A percentile compares a stretch with the other conserved stretches of the same genome.
Conservation (phyloP, 2,113 vertebrate species). For the Ornithorhynchus anatinus region DNA sequence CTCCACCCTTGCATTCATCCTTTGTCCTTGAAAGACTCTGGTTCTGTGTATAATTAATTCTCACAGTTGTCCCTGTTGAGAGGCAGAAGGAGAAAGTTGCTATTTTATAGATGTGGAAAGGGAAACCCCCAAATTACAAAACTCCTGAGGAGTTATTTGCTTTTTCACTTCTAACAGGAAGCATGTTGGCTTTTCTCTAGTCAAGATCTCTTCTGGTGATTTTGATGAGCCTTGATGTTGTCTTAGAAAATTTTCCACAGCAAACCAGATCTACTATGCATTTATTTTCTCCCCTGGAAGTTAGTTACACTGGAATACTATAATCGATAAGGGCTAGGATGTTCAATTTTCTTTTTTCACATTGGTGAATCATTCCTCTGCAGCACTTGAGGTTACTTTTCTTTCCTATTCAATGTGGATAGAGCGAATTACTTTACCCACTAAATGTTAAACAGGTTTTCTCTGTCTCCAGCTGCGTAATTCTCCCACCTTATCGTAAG, state of each 20-base stretch:
- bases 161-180: neutral
- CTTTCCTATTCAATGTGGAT: neutral
- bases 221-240: neutral
- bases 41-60: too few relatives aligned
- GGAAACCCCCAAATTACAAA: neutral
- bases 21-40: too few relatives aligned
- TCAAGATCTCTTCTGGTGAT: neutral
- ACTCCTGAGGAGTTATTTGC: neutral
- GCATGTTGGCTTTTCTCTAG: neutral
- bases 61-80: neutral
- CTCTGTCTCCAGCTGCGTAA: too few relatives aligned
- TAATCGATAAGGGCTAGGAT: neutral
- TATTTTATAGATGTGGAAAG: slow-evolving; percentile 3
- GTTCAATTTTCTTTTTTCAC: neutral
- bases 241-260: slow-evolving; percentile 15
- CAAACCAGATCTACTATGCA: slow-evolving; percentile 18
- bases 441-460: too few relatives aligned
- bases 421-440: neutral
- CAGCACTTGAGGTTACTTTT: neutral
- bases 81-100: neutral
- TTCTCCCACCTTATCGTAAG: too few relatives aligned
- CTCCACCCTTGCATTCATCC: too few relatives aligned
- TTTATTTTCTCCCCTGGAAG: slow-evolving; percentile 36
- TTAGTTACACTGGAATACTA: slow-evolving; percentile 12
- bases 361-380: neutral